These are phyloP conservation scores for Zapus hudsonius DNA, from an alignment of 2,113 vertebrate genomes.

Conservation along the genomic window DNA sequence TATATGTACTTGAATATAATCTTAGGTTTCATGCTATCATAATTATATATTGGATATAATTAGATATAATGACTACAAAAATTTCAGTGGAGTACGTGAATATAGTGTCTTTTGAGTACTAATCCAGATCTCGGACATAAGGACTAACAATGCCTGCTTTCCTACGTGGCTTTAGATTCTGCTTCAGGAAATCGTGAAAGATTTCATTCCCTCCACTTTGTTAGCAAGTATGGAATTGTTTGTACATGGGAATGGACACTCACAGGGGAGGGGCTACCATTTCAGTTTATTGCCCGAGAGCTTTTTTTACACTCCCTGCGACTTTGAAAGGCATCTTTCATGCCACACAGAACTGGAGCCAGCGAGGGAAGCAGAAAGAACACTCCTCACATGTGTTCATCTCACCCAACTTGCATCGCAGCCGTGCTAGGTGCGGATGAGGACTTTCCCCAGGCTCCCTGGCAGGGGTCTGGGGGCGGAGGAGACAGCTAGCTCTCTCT, in stretches of 20 bases:
- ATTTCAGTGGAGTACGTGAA: not conserved
- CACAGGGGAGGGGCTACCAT: not conserved
- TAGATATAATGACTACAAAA: not conserved
- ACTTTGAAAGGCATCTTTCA: slow-evolving; percentile 73
- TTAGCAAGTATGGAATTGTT: slow-evolving; percentile 68
- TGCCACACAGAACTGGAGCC: slow-evolving; percentile 52
- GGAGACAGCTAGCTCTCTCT: slow-evolving; percentile 69
- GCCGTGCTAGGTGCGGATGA: slow-evolving; percentile 64
- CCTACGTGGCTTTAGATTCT: slow-evolving; percentile 36
- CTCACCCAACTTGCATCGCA: slow-evolving; percentile 69
- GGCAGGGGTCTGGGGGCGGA: slow-evolving; percentile 62
- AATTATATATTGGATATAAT: slow-evolving; percentile 26
- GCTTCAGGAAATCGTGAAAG: slow-evolving; percentile 55
- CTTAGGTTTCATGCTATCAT: not conserved
- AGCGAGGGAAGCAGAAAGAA: slow-evolving; percentile 50
- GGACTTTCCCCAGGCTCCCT: slow-evolving; percentile 69
- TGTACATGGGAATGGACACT: slow-evolving; percentile 65
- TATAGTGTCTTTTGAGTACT: not conserved
- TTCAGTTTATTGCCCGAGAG: slow-evolving; percentile 64
- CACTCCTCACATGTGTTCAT: slow-evolving; percentile 58
- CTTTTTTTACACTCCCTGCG: slow-evolving; percentile 51
- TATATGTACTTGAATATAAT: not conserved
- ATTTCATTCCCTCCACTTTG: slow-evolving; percentile 59
- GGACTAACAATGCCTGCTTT: slow-evolving; percentile 25
- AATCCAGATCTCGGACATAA: not conserved